Evolutionary conservation across 2,113 vertebrate species (phyloP).

Genomic region (Orientallactaga bullata): DNA sequence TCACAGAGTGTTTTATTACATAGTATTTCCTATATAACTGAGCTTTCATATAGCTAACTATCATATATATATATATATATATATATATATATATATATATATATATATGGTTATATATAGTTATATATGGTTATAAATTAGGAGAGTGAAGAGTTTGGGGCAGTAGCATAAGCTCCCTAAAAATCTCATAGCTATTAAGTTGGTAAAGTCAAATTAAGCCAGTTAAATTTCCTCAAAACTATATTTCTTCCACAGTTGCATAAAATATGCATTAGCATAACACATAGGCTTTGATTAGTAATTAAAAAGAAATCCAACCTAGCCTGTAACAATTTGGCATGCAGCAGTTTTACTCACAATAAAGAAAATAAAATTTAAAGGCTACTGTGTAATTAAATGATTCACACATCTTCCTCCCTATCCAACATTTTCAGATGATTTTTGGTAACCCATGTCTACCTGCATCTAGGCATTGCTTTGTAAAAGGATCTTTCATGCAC

Average conservation of each 20-base stretch:
- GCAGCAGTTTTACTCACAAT: conserved; percentile 67
- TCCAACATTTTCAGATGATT: conserved; percentile 73
- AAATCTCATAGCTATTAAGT: background rate
- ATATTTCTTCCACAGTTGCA: background rate
- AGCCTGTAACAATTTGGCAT: conserved; percentile 64
- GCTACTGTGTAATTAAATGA: conserved; percentile 83
- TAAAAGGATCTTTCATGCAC: conserved; percentile 78
- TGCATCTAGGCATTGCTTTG: conserved; percentile 78
- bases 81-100: no score
- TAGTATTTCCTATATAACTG: background rate
- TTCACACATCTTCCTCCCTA: conserved; percentile 68
- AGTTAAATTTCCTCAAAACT: background rate
- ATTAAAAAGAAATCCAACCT: background rate
- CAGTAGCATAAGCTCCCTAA: conserved; percentile 16
- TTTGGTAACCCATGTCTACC: conserved; percentile 81
- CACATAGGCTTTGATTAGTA: background rate
- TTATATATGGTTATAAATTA: background rate
- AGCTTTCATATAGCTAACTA: background rate
- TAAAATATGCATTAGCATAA: background rate
- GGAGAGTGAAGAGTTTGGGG: background rate
- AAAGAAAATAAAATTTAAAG: conserved; percentile 72
- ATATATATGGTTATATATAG: no score
- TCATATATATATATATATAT: no score
- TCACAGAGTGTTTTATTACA: background rate
- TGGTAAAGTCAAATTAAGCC: background rate